Base-by-base conservation (phyloP, 2,888 invertebrate genomes). In the Agrypnus murinus region DNA sequence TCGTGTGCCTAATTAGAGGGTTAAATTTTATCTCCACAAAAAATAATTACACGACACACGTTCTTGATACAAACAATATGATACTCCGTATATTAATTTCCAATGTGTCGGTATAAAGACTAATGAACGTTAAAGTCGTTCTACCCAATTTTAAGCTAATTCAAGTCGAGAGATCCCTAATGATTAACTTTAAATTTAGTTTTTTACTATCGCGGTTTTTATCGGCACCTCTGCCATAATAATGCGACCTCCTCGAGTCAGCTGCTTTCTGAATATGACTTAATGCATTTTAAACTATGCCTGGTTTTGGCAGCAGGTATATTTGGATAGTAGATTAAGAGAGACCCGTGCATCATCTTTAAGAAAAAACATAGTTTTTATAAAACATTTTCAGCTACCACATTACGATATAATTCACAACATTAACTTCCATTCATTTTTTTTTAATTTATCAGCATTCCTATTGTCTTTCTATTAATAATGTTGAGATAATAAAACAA, bases 201-300 rank as follows among this genome's bases (percentile, higher is more conserved):
- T 71, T 72, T 72, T 72, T 60, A 53, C 53, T 68, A 72, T 72
- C 68, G 71, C 71, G 25, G 68, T 72, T 72, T 71, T 72, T 72
- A 71, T 71, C 65, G 59, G 55, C 62, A 59, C 17, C 68, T 53
- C 58, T 34, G 60, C 48, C 40, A 70, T 64, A 64, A 69, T 70
- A 65, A 70, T 55, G 62, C 66, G 64, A 68, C 43, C 60, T 69
- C 48, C 12, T 45, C 65, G 59, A 65, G 74, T 74, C 75, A 75
- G 73, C 75, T 75, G 75, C 65, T 71, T 57, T 63, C 59, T 57
- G 65, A 55, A 69, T 75, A 73, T 70, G 66, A 75, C 71, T 75
- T 76, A 76, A 76, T 76, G 76, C 69, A 73, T 76, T 76, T 76
- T 76, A 76, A 76, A 76, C 71, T 76, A 74, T 73, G 74, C 62